Evolutionary conservation across 2,797 vertebrate species (phyloP), one percentile per base, ranked within the genome.

Genomic region (Stomatorhinus walkeri): DNA sequence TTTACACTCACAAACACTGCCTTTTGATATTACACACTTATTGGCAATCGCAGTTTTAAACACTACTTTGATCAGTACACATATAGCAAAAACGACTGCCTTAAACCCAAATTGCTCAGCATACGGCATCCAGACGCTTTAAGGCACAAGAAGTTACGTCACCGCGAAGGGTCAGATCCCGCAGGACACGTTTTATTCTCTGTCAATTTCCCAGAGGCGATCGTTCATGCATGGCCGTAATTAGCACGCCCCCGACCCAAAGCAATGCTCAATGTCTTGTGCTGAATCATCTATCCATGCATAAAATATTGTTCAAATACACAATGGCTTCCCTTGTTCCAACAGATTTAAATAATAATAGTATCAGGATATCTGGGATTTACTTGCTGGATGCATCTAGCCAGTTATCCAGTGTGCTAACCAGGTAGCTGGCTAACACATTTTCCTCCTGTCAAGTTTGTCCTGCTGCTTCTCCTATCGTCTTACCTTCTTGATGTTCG

Each of bases 401-500:
- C 19, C 43, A 43, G 36, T 48, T 83, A 84, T 48, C 8, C 81
- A 12, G 43, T 28, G 14, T 86, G 85, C 52, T 61, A 64, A 51
- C 16, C 22, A 16, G 51, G 54, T 59, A 16, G 16, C 85, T 56
- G 16, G 32, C 52, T 49, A 19, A 40, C 14, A 87, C 24, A 43
- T 22, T 32, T 40, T 10, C 54, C 49, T 61, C 28, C 19, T 88
- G 79, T 52, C 79, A 36, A 36, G 52, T 54, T 51, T 59, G 52
- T 87, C 49, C 28, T 87, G 85, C 51, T 28, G 43, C 22, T 52
- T 54, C 24, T 51, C 48, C 49, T 16, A 56, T 24, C 79, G 59
- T 43, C 95, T 95, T 93, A 97, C 97, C 97, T 97, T 96, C 90
- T 97, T 96, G 90, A 97, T 97, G 92, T 97, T 97, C 36, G 97